phyloP scores from a whole-genome alignment of 1,140 invertebrate species.

The Mya arenaria region DNA sequence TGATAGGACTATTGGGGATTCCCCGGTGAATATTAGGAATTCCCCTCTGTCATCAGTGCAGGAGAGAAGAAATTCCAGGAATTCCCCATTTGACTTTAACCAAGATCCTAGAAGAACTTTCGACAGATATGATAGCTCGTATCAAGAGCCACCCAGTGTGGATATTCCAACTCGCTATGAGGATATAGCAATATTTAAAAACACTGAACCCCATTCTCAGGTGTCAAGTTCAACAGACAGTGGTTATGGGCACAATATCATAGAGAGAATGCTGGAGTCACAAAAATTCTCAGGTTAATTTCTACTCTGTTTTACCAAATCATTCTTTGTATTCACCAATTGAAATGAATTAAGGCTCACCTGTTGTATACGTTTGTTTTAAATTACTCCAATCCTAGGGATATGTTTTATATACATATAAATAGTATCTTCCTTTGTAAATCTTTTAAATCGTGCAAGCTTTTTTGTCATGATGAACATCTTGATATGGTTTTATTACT shows the following conservation, averaged over 20 bases:
- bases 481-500: no score
- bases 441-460: no score
- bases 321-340: no score
- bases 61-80: constrained; percentile 31
- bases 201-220: constrained; percentile 73
- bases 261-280: constrained; percentile 67
- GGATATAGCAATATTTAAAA: constrained; percentile 75
- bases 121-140: constrained; percentile 53
- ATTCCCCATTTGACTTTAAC: constrained; percentile 32
- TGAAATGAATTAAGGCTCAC: no score
- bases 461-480: no score
- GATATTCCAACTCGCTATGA: constrained; percentile 65
- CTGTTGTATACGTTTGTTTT: no score
- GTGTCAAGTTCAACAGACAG: constrained; percentile 79
- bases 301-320: no score
- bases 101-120: constrained; percentile 40
- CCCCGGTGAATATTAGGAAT: constrained; percentile 40
- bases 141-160: constrained; percentile 59
- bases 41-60: constrained; percentile 29
- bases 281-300: constrained; percentile 70
- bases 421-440: no score
- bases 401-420: no score
- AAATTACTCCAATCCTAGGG: no score
- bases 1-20: constrained; percentile 40
- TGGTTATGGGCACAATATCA: constrained; percentile 75